Conservation (phyloP, 2,888 invertebrate species). For the Synergus umbraculus region DNA sequence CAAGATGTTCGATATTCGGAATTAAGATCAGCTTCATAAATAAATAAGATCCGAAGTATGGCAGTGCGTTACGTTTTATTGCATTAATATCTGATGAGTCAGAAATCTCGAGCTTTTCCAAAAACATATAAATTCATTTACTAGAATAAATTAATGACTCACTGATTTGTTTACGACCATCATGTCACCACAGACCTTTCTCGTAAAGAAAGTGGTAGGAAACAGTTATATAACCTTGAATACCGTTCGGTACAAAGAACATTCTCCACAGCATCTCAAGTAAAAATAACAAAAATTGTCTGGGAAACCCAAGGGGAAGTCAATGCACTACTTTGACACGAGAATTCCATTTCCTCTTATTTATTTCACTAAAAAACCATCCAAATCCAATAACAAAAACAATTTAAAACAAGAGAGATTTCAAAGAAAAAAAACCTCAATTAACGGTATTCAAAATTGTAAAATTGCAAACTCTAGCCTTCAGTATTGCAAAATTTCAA, state of each 20-base stretch:
- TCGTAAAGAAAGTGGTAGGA: conserved; percentile 6
- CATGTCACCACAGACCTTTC: neutral
- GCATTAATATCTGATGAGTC: neutral
- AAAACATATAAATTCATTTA: neutral
- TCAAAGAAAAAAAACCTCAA: neutral
- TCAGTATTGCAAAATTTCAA: too few relatives aligned
- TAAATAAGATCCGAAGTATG: neutral
- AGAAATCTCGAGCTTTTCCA: neutral
- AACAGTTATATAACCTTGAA: conserved; percentile 37
- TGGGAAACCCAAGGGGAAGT: conserved; percentile 7
- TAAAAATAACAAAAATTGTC: neutral
- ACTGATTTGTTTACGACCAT: conserved; percentile 1
- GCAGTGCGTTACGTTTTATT: neutral
- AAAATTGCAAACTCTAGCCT: neutral
- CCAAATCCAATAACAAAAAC: neutral
- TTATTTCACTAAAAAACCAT: neutral
- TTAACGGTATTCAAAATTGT: neutral
- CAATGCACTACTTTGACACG: conserved; percentile 9
- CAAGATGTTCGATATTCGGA: too few relatives aligned
- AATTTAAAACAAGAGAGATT: neutral
- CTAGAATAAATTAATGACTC: neutral
- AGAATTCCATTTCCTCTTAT: neutral
- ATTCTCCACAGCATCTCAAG: conserved; percentile 18
- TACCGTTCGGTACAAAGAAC: conserved; percentile 11
- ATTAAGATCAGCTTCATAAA: too few relatives aligned